A percentile compares a stretch with the other conserved stretches of the same genome.
phyloP scores from a whole-genome alignment of 1,140 invertebrate species.

The Drosophila busckii region DNA sequence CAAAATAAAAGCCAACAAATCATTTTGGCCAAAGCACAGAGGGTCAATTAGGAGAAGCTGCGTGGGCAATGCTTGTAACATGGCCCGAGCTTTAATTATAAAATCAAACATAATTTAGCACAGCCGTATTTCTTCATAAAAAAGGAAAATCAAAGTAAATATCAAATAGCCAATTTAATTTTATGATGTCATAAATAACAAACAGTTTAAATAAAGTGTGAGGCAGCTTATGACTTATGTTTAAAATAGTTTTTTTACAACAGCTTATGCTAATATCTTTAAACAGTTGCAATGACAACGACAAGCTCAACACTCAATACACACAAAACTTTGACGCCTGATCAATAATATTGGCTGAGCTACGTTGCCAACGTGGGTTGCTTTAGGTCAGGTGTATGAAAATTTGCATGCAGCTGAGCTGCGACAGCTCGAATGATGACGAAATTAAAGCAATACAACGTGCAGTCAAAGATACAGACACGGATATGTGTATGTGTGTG shows the following conservation, averaged over 20 bases:
- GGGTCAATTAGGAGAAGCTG: no score
- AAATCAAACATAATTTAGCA: no score
- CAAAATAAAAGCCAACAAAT: conserved; percentile 65
- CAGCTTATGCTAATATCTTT: conserved; percentile 44
- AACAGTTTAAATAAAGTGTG: no score
- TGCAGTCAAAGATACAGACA: conserved; percentile 16
- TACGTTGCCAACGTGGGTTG: no score
- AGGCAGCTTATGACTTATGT: no score
- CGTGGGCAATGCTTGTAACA: no score
- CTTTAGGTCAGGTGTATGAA: conserved; percentile 18
- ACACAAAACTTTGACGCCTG: conserved; percentile 56
- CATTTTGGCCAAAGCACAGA: conserved; percentile 43
- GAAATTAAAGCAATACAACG: conserved; percentile 69
- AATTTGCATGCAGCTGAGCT: conserved; percentile 56
- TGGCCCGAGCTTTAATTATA: no score
- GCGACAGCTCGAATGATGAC: conserved; percentile 50
- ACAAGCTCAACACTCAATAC: conserved; percentile 1
- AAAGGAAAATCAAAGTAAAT: no score
- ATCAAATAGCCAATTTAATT: no score
- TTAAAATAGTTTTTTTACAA: background rate
- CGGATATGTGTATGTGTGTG: conserved; percentile 1
- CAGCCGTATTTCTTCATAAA: no score
- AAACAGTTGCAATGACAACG: conserved; percentile 21
- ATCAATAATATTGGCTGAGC: conserved; percentile 67
- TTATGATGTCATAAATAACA: no score